phyloP scores from a whole-genome alignment of 2,888 invertebrate genomes.

The Volucella inflata region DNA sequence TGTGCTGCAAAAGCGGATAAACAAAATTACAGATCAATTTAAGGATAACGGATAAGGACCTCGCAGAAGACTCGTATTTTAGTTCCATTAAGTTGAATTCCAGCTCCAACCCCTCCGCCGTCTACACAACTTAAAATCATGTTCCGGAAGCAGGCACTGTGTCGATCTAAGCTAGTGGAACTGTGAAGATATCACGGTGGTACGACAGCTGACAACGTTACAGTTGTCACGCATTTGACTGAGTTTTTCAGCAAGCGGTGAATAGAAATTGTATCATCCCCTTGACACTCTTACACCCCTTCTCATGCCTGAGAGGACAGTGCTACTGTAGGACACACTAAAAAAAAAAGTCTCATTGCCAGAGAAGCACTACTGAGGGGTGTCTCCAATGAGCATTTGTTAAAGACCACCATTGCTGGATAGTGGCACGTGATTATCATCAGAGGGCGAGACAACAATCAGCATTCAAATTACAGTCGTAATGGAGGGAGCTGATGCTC shows the following conservation, averaged over 20 bases:
- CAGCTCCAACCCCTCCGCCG: neutral
- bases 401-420: slow-evolving; percentile 15
- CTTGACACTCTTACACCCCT: slow-evolving; percentile 38
- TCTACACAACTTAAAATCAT: neutral
- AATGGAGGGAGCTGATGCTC: slow-evolving; percentile 46
- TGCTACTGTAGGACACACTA: slow-evolving; percentile 1
- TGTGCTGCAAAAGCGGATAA: slow-evolving; percentile 67
- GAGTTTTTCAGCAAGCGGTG: slow-evolving; percentile 1
- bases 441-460: slow-evolving; percentile 70
- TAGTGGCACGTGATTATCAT: slow-evolving; percentile 68
- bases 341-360: no score
- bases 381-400: slow-evolving; percentile 43
- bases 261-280: slow-evolving; percentile 23
- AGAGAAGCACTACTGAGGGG: neutral
- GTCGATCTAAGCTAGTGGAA: slow-evolving; percentile 43
- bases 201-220: slow-evolving; percentile 58
- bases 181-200: slow-evolving; percentile 50
- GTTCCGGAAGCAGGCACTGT: slow-evolving; percentile 16
- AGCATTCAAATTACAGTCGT: slow-evolving; percentile 72
- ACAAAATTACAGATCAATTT: slow-evolving; percentile 74
- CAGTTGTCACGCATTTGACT: slow-evolving; percentile 48
- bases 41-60: slow-evolving; percentile 53
- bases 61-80: slow-evolving; percentile 30
- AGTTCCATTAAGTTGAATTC: neutral
- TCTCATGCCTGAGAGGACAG: neutral